phyloP scores from a whole-genome alignment of 2,113 vertebrate species.

The Petaurus breviceps region DNA sequence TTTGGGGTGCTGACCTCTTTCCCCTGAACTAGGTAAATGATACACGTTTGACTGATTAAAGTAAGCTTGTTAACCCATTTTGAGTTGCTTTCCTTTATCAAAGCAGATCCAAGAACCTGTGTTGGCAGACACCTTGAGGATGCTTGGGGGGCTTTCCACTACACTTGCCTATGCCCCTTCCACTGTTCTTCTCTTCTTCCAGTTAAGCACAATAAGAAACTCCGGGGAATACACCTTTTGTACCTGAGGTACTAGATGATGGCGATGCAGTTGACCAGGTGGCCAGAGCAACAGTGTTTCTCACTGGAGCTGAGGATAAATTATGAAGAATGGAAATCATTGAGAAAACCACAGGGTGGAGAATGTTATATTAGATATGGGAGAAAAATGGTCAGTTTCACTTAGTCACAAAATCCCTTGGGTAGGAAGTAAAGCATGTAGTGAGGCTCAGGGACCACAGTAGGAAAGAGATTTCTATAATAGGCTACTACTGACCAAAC shows the following conservation, averaged over 20 bases:
- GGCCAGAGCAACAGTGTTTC: background rate
- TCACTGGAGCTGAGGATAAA: background rate
- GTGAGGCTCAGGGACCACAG: too few relatives aligned
- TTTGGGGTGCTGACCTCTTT: too few relatives aligned
- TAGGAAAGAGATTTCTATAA: background rate
- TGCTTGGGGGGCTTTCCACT: too few relatives aligned
- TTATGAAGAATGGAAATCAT: background rate
- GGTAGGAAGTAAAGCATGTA: too few relatives aligned
- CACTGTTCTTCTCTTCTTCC: background rate
- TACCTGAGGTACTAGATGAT: background rate
- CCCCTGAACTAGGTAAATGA: too few relatives aligned
- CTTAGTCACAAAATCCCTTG: background rate
- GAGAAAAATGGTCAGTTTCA: background rate
- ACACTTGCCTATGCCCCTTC: background rate
- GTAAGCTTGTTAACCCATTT: too few relatives aligned
- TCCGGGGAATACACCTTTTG: background rate
- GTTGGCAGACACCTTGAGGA: too few relatives aligned
- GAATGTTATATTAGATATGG: background rate
- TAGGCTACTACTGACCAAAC: background rate
- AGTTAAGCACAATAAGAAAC: background rate
- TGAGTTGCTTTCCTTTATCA: too few relatives aligned
- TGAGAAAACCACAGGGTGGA: background rate
- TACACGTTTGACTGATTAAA: too few relatives aligned
- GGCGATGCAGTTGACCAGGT: background rate
- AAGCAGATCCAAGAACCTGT: too few relatives aligned